phyloP scores from a whole-genome alignment of 1,140 invertebrate genomes.

The Macrobrachium nipponense region DNA sequence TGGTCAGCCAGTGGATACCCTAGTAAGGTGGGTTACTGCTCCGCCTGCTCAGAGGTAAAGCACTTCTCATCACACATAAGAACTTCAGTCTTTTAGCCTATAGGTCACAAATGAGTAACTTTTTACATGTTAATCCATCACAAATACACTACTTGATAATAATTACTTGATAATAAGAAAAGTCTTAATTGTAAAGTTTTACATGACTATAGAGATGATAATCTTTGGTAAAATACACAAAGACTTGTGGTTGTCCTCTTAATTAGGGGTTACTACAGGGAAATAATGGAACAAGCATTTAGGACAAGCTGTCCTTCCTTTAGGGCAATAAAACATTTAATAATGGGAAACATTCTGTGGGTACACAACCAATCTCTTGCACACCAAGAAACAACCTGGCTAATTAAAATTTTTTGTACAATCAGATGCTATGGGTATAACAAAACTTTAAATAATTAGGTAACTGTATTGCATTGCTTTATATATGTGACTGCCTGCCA shows the following conservation, averaged over 20 bases:
- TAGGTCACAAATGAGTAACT: conserved; percentile 62
- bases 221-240: conserved; percentile 58
- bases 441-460: background rate
- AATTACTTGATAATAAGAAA: conserved; percentile 63
- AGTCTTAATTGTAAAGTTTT: conserved; percentile 60
- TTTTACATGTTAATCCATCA: conserved; percentile 63
- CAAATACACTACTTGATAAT: conserved; percentile 35
- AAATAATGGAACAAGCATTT: conserved; percentile 60
- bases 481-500: too few relatives aligned
- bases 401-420: too few relatives aligned
- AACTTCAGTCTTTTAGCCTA: conserved; percentile 44
- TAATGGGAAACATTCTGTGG: conserved; percentile 31
- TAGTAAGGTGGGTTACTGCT: conserved; percentile 4
- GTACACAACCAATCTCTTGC: conserved; percentile 41
- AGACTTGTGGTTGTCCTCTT: conserved; percentile 59
- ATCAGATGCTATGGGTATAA: background rate
- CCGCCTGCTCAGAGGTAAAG: conserved; percentile 14
- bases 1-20: conserved; percentile 4
- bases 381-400: background rate
- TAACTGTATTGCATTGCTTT: too few relatives aligned
- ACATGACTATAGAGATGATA: conserved; percentile 59
- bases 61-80: conserved; percentile 3
- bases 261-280: conserved; percentile 58
- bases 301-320: conserved; percentile 53
- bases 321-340: conserved; percentile 23